Conservation (phyloP, 2,113 vertebrate species). For the Aythya baeri region DNA sequence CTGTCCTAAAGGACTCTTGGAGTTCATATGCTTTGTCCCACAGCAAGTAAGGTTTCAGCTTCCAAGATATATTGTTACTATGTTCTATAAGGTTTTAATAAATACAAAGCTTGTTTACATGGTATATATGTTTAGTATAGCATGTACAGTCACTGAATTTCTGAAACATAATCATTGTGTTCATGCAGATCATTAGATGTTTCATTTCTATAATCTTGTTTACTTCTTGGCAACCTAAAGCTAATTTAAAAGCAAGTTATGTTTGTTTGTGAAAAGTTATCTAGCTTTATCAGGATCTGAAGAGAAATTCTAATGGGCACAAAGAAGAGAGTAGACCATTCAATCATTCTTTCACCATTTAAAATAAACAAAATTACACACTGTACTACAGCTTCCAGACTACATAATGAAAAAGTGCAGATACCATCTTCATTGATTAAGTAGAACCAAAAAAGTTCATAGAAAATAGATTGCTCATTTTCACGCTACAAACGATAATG, state of each 20-base stretch:
- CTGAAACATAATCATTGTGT: constrained; percentile 71
- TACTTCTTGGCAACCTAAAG: constrained; percentile 73
- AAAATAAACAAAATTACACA: constrained; percentile 75
- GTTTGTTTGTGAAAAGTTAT: constrained; percentile 45
- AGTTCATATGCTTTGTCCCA: constrained; percentile 54
- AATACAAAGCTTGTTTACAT: constrained; percentile 75
- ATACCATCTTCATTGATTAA: constrained; percentile 74
- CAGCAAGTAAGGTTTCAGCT: constrained; percentile 62
- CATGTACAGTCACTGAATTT: constrained; percentile 74
- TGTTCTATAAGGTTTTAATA: constrained; percentile 75
- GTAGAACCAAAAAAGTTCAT: constrained; percentile 82
- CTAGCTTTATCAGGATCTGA: constrained; percentile 68
- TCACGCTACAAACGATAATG: constrained; percentile 81
- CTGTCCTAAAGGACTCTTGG: constrained; percentile 60
- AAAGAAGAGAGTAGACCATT: constrained; percentile 78
- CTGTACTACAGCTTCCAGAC: constrained; percentile 72
- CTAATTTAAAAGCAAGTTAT: constrained; percentile 76
- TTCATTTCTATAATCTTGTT: constrained; percentile 60
- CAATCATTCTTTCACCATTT: constrained; percentile 72
- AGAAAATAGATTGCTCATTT: constrained; percentile 85
- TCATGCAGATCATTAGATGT: constrained; percentile 79
- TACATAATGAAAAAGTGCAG: constrained; percentile 79
- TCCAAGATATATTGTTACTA: constrained; percentile 68
- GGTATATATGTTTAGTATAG: constrained; percentile 75
- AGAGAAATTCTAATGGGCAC: constrained; percentile 70